Evolutionary conservation across 1,140 invertebrate genomes (phyloP), one percentile per base, ranked within the genome.

Genomic region (Trachymyrmex cornetzi): DNA sequence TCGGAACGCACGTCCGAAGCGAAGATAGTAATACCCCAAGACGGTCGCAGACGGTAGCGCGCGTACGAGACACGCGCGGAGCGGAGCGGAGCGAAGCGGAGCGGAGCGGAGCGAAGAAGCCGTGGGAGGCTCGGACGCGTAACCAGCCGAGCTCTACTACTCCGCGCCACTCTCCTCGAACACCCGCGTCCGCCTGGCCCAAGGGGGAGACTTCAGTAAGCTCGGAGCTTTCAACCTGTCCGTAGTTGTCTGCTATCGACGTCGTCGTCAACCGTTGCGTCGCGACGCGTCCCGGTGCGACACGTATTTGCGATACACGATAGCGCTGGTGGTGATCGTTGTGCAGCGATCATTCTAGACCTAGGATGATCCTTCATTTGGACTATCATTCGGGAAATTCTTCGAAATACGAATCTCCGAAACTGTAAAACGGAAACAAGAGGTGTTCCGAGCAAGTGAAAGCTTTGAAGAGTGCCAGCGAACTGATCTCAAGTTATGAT

Each of bases 171-270:
- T 5, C 50, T 16, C 38, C 71, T 69, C 61, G 11, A 30, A 53
- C 75, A 79, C 84, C 64, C 67, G 27, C 50, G 77, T 30, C 64
- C 44, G 80, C 80, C 80, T 84, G 72, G 71, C 59, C 74, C 50
- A 66, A 80, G 75, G 80, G 64, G 85, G 66, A 86, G 63, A 86
- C 85, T 89, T 93, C 92, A 93, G 93, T 93, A 92, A 93, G 93
- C 92, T 92, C 89, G 80, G 88, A 93, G 92, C 93, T 93, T 93
- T 91, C 87, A 75, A 75, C 61, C 90, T 88, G 89, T 91, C 53
- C 86, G 87, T 22, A 30, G 34, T 22, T 5, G 67, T 44, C 30
- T 77, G 75, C 71, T 34, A 6, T 30, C 61, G 22, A 24, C 48
- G 24, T 64, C 59, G 24, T 22, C 6, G 24, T n/a, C 64, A 3